A percentile compares a stretch with the other conserved stretches of the same genome.
phyloP scores from a whole-genome alignment of 2,113 vertebrate species.

The Anoplopoma fimbria region DNA sequence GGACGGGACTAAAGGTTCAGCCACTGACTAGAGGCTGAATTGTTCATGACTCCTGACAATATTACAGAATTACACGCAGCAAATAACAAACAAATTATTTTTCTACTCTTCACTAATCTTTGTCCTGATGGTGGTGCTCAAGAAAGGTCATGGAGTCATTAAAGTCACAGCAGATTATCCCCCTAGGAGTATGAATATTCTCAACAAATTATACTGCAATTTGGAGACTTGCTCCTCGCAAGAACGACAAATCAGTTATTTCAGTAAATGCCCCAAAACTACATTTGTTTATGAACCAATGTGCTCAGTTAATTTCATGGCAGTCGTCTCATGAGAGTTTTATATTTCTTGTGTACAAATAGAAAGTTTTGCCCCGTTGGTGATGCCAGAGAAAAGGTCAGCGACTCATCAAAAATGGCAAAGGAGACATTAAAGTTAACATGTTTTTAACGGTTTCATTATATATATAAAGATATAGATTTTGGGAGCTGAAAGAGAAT shows the following conservation, averaged over 20 bases:
- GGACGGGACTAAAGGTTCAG: slow-evolving; percentile 4
- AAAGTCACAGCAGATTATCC: not conserved
- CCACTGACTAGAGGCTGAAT: not conserved
- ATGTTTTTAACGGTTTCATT: not conserved
- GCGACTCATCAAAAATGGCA: not conserved
- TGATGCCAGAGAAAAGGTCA: not conserved
- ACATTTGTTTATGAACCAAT: slow-evolving; percentile 5
- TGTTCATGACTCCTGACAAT: slow-evolving; percentile 1
- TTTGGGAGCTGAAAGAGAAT: not conserved
- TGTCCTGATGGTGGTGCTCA: not conserved
- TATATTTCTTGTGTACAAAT: slow-evolving; percentile 1
- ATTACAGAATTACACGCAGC: not conserved
- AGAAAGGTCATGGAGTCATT: not conserved
- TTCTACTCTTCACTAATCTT: not conserved
- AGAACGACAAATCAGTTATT: not conserved
- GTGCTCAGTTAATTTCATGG: not conserved
- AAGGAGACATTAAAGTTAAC: not conserved
- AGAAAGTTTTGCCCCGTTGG: not conserved
- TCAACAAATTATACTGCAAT: slow-evolving; percentile 7
- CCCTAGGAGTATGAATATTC: not conserved
- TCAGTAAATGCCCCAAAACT: slow-evolving; percentile 3
- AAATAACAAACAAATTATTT: not conserved
- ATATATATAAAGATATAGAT: not conserved
- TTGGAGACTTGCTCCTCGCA: not conserved
- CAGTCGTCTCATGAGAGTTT: not conserved